Evolutionary conservation across 2,113 vertebrate genomes (phyloP).

Genomic region (Amphilophus citrinellus): DNA sequence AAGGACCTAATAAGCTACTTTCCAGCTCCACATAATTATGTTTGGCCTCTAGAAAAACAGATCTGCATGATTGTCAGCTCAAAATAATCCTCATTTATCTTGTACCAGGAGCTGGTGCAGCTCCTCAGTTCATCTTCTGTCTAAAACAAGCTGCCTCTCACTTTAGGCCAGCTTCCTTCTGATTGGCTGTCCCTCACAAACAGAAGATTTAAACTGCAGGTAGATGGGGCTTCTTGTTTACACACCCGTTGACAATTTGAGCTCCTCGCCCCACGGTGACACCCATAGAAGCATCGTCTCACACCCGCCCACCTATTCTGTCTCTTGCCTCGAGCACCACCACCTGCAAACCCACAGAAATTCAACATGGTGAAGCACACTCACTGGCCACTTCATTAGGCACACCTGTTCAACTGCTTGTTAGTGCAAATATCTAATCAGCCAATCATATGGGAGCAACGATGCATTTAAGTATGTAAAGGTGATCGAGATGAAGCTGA

Average conservation of each 20-base stretch:
- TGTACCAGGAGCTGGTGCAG: background rate
- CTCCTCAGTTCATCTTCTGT: background rate
- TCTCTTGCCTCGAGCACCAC: constrained; percentile 93
- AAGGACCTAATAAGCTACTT: background rate
- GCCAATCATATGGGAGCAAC: background rate
- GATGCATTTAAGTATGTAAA: background rate
- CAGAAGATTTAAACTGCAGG: background rate
- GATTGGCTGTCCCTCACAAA: background rate
- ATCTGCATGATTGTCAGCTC: background rate
- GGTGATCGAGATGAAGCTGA: background rate
- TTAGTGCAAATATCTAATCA: background rate
- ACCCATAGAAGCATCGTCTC: constrained; percentile 91
- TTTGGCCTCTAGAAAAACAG: background rate
- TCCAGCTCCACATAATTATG: background rate
- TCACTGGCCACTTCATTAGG: fast-evolving
- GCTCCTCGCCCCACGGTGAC: constrained; percentile 92
- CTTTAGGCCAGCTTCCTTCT: background rate
- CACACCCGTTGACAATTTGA: constrained; percentile 96
- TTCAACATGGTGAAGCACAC: background rate
- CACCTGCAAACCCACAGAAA: constrained; percentile 81
- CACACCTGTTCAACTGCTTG: background rate
- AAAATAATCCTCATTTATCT: background rate
- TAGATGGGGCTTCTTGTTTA: constrained; percentile 82
- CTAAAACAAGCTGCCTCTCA: background rate
- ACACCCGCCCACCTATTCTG: constrained; percentile 94